These are phyloP conservation scores for Lagenorhynchus albirostris DNA, from an alignment of 2,113 vertebrate genomes.

Conservation along the genomic window DNA sequence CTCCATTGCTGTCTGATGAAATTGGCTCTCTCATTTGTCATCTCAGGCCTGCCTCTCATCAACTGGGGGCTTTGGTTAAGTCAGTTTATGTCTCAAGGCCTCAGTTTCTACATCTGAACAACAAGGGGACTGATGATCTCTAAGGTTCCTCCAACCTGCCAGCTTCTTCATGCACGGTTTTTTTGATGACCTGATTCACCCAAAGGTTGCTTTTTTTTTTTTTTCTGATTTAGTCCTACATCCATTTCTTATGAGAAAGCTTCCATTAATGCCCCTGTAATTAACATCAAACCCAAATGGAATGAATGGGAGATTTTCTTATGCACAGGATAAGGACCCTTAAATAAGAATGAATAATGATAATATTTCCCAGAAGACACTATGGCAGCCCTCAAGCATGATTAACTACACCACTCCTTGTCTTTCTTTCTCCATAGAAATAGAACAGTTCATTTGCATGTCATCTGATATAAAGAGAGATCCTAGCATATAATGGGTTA, in stretches of 20 bases:
- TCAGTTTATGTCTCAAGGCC: neutral
- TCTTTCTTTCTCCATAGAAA: slow-evolving; percentile 60
- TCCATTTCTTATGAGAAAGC: slow-evolving; percentile 66
- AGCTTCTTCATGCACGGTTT: neutral
- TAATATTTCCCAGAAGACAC: slow-evolving; percentile 76
- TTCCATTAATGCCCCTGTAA: slow-evolving; percentile 68
- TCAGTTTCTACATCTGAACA: neutral
- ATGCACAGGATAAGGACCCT: slow-evolving; percentile 64
- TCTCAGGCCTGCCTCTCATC: neutral
- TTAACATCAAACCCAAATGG: slow-evolving; percentile 67
- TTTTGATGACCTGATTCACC: slow-evolving; percentile 30
- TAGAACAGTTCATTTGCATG: slow-evolving; percentile 73
- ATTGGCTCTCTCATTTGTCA: neutral
- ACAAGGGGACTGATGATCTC: neutral
- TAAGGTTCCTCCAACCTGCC: neutral
- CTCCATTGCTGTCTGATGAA: neutral
- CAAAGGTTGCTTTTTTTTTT: neutral
- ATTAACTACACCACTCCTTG: slow-evolving; percentile 73
- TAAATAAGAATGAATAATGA: slow-evolving; percentile 76
- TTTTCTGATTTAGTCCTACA: slow-evolving; percentile 20
- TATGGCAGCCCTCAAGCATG: slow-evolving; percentile 72
- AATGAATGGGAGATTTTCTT: slow-evolving; percentile 69
- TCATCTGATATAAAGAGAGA: slow-evolving; percentile 66
- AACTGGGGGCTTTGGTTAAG: neutral
- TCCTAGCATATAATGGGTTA: slow-evolving; percentile 71